A percentile compares a stretch with the other conserved stretches of the same genome.
These are phyloP conservation scores for Noctuana brunneofusca DNA, from an alignment of 2,888 invertebrate genomes.

Conservation along the genomic window DNA sequence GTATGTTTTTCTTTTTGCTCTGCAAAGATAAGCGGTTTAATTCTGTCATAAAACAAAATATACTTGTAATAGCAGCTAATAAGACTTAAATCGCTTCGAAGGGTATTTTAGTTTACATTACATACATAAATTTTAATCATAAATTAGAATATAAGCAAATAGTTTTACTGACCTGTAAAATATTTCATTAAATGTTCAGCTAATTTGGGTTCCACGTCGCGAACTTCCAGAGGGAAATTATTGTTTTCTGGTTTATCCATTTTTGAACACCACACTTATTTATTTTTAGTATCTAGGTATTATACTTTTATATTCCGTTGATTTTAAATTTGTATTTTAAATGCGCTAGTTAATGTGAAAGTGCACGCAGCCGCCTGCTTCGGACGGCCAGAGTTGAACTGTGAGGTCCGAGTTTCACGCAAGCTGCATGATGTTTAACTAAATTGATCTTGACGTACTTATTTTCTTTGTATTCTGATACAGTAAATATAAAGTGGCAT, in stretches of 20 bases:
- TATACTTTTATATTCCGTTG: not conserved
- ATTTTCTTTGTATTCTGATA: not conserved
- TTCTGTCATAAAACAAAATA: no score
- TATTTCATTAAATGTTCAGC: conserved; percentile 45
- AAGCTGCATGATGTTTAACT: not conserved
- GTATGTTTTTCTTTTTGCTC: no score
- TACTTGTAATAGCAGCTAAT: no score
- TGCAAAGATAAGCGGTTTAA: no score
- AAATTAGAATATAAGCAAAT: not conserved
- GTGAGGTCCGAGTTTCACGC: conserved; percentile 7
- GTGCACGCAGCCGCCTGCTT: not conserved
- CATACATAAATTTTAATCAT: not conserved
- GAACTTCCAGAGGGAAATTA: conserved; percentile 44
- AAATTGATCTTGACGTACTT: not conserved
- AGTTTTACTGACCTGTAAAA: conserved; percentile 43
- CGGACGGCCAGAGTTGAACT: conserved; percentile 5
- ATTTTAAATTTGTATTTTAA: not conserved
- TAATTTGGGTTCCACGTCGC: conserved; percentile 43
- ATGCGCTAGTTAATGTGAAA: conserved; percentile 8
- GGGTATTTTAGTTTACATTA: no score
- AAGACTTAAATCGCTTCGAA: no score
- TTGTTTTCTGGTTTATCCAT: conserved; percentile 34
- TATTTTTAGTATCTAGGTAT: not conserved
- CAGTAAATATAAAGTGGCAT: not conserved
- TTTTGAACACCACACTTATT: not conserved